Conservation (phyloP, 2,113 vertebrate species). For the Perca fluviatilis region DNA sequence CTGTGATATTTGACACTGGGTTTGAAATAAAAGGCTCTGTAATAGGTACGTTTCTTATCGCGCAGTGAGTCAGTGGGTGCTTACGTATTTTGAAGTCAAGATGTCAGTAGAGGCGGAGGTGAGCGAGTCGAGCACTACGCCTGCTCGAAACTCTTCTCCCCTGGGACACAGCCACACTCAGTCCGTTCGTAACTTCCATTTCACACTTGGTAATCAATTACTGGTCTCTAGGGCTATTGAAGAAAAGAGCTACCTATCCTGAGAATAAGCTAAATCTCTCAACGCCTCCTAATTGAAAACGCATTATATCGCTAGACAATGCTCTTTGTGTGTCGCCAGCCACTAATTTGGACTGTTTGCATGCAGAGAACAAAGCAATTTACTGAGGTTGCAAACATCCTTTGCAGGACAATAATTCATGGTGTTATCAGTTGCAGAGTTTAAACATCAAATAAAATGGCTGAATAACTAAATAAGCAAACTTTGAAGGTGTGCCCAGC, state of each 20-base stretch:
- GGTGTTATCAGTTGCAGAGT: slow-evolving; percentile 76
- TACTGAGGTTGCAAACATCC: slow-evolving; percentile 80
- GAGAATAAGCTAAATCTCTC: slow-evolving; percentile 73
- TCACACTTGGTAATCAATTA: slow-evolving; percentile 83
- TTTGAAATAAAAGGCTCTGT: slow-evolving; percentile 48
- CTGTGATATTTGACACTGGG: slow-evolving; percentile 62
- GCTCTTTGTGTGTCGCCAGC: slow-evolving; percentile 78
- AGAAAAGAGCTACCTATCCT: slow-evolving; percentile 69
- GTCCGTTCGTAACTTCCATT: slow-evolving; percentile 75
- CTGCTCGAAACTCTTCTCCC: slow-evolving; percentile 53
- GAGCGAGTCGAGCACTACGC: slow-evolving; percentile 11
- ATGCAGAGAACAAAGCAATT: slow-evolving; percentile 82
- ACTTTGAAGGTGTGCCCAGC: slow-evolving; percentile 77
- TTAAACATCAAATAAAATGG: slow-evolving; percentile 80
- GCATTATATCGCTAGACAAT: slow-evolving; percentile 80
- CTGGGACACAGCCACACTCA: slow-evolving; percentile 53
- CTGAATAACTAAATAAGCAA: slow-evolving; percentile 80
- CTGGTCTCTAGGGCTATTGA: slow-evolving; percentile 69
- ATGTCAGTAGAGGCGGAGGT: slow-evolving; percentile 27
- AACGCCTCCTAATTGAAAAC: slow-evolving; percentile 81
- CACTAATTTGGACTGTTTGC: slow-evolving; percentile 81
- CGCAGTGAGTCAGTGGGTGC: slow-evolving; percentile 29
- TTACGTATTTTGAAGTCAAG: slow-evolving; percentile 45
- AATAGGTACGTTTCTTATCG: slow-evolving; percentile 47
- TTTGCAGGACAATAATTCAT: slow-evolving; percentile 79